Conservation (phyloP, 2,113 vertebrate species). For the Thermophis baileyi region DNA sequence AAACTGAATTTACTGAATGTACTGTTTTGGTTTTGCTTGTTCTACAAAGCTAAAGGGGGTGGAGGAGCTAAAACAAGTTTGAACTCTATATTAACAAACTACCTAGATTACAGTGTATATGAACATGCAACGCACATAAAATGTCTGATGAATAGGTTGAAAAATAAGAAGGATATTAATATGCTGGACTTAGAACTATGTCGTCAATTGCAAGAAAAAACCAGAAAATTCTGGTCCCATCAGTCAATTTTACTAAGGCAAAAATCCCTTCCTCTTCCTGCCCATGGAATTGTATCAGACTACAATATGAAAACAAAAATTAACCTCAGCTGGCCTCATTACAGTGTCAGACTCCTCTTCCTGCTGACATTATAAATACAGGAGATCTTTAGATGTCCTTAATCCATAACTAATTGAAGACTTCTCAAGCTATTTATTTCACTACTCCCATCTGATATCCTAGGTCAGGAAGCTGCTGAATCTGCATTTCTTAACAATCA, state of each 20-base stretch:
- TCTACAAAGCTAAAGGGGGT: background rate
- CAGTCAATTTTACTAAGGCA: background rate
- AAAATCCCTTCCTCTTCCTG: background rate
- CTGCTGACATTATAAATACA: background rate
- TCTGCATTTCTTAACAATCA: background rate
- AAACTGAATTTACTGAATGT: background rate
- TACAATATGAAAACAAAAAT: background rate
- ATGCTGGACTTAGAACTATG: background rate
- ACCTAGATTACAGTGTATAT: background rate
- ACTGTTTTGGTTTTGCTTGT: background rate
- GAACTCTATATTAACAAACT: background rate
- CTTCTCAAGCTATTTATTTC: background rate
- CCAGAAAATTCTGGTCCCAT: background rate
- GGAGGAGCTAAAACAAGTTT: background rate
- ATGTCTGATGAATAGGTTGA: background rate
- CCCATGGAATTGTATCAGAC: background rate
- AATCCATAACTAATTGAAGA: background rate
- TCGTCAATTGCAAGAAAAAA: background rate
- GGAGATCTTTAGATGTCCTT: background rate
- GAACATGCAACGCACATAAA: background rate
- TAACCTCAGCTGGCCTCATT: background rate
- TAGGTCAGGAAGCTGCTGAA: background rate
- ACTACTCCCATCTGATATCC: background rate
- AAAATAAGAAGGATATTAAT: background rate
- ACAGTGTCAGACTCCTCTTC: background rate